A percentile compares a stretch with the other conserved stretches of the same genome.
Conservation (phyloP, 2,113 vertebrate species). For the Speoplatyrhinus poulsoni region DNA sequence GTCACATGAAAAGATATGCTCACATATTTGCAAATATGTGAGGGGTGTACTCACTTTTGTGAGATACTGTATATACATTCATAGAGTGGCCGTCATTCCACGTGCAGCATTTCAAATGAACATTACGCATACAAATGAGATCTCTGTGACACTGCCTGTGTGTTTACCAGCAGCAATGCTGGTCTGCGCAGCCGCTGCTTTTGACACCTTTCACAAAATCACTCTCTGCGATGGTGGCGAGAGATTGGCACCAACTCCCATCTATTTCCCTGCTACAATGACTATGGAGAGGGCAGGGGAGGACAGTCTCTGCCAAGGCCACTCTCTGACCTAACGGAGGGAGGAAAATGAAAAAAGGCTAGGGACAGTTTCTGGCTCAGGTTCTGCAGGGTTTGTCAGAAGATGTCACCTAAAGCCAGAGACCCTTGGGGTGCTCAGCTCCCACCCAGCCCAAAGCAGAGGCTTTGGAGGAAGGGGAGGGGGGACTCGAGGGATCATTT, state of each 20-base stretch:
- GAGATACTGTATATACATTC: constrained; percentile 24
- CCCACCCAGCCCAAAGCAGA: background rate
- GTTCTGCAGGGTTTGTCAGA: constrained; percentile 5
- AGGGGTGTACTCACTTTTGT: no score
- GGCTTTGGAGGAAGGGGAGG: constrained; percentile 15
- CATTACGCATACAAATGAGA: background rate
- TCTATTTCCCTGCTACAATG: constrained; percentile 23
- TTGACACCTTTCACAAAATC: constrained; percentile 28
- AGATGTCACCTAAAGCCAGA: constrained; percentile 8
- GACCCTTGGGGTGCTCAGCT: constrained; percentile 16
- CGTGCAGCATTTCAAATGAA: constrained; percentile 7
- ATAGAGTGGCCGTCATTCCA: constrained; percentile 25
- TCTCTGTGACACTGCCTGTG: constrained; percentile 3
- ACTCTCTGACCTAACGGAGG: constrained; percentile 31
- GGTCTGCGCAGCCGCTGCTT: constrained; percentile 15
- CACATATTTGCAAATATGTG: no score
- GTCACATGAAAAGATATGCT: no score
- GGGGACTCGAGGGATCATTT: constrained; percentile 30
- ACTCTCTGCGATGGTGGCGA: constrained; percentile 15
- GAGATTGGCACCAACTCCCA: constrained; percentile 23
- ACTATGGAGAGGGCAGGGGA: constrained; percentile 18
- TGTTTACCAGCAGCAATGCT: background rate
- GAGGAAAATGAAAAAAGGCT: constrained; percentile 1
- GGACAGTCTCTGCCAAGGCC: constrained; percentile 20
- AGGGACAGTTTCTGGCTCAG: constrained; percentile 12